These are phyloP conservation scores for Alviniconcha marisindica DNA, from an alignment of 1,140 invertebrate species.

Conservation along the genomic window DNA sequence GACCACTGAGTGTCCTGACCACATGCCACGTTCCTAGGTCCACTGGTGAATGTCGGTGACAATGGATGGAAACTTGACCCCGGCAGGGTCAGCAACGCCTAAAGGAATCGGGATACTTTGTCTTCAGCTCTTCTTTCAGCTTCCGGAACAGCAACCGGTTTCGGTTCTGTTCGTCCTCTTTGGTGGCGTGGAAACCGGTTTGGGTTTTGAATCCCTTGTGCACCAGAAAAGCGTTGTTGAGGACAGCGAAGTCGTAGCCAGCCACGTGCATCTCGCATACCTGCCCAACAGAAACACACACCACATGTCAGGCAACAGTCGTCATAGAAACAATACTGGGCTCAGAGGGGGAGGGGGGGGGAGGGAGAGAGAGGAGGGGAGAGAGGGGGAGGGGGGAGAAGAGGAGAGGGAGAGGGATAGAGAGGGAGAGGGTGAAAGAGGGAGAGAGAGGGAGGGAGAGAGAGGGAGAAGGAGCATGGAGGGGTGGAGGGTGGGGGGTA, in stretches of 20 bases:
- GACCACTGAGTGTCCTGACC: too few species aligned
- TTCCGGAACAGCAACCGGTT: conserved; percentile 79
- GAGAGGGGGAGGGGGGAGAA: background rate
- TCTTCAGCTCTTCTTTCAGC: conserved; percentile 80
- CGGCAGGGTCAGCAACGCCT: conserved; percentile 75
- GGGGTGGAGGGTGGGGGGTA: too few species aligned
- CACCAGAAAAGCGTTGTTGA: conserved; percentile 92
- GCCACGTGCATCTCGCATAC: conserved; percentile 96
- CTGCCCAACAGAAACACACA: conserved; percentile 78
- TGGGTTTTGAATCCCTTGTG: conserved; percentile 91
- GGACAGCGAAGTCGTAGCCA: conserved; percentile 91
- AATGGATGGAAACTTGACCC: too few species aligned
- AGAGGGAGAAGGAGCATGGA: too few species aligned
- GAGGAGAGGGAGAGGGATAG: background rate
- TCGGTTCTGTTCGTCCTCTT: conserved; percentile 77
- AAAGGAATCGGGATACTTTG: conserved; percentile 79
- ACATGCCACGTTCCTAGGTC: too few species aligned
- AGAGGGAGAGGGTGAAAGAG: too few species aligned
- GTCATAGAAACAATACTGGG: background rate
- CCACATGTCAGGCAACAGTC: background rate
- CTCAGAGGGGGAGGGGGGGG: conserved; percentile 4
- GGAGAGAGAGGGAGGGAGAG: too few species aligned
- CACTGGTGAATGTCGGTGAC: too few species aligned
- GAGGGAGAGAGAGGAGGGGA: conserved; percentile 13
- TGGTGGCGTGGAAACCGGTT: conserved; percentile 80